Conservation (phyloP, 2,113 vertebrate genomes). For the Scophthalmus maximus region DNA sequence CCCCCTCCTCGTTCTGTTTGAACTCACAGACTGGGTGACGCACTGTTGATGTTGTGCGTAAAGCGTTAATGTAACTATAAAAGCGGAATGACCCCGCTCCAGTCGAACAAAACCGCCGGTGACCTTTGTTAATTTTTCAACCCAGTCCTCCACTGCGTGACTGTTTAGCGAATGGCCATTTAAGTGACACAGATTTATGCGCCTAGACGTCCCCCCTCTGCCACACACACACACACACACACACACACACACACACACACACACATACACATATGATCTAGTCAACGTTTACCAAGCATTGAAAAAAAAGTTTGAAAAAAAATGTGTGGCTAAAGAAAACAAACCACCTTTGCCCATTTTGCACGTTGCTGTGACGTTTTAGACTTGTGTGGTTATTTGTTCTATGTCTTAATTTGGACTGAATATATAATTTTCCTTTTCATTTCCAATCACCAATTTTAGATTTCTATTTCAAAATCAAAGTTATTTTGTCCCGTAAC, state of each 20-base stretch:
- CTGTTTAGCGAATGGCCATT: slow-evolving; percentile 46
- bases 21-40: no score
- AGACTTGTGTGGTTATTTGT: slow-evolving; percentile 13
- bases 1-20: not conserved
- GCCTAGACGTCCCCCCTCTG: not conserved
- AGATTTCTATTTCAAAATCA: no score
- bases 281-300: slow-evolving; percentile 44
- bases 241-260: not conserved
- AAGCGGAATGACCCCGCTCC: slow-evolving; percentile 26
- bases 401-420: slow-evolving; percentile 8
- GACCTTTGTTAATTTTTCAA: slow-evolving; percentile 70
- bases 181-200: slow-evolving; percentile 71
- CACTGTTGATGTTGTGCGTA: not conserved
- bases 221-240: slow-evolving; percentile 5
- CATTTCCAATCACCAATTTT: not conserved
- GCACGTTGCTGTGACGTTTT: slow-evolving; percentile 19
- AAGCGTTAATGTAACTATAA: slow-evolving; percentile 29
- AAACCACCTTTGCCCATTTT: not conserved
- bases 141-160: slow-evolving; percentile 41
- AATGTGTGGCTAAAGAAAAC: no score
- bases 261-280: not conserved
- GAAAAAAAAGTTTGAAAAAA: not conserved
- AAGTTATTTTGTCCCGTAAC: not conserved
- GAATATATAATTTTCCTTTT: not conserved
- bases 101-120: slow-evolving; percentile 24